These are phyloP conservation scores for Chlorospingus semifuscus DNA, from an alignment of 2,797 vertebrate species.

Conservation along the genomic window DNA sequence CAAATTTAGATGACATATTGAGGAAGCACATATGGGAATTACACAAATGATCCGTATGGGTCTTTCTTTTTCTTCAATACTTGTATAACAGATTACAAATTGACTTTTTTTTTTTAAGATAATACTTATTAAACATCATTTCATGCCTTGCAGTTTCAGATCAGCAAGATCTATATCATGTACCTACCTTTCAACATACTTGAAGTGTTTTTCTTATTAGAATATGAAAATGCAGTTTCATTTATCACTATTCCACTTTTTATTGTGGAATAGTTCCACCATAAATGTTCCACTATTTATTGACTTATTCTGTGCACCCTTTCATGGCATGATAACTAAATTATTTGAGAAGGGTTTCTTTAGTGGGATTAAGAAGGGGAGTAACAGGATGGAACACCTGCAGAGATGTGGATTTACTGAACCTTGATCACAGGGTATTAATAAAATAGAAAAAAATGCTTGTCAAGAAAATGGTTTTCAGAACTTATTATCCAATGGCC, in stretches of 20 bases:
- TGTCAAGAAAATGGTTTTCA: not conserved
- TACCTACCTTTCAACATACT: not conserved
- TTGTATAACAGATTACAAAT: not conserved
- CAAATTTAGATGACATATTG: not conserved
- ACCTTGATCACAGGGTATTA: not conserved
- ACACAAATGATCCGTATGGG: not conserved
- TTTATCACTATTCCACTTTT: not conserved
- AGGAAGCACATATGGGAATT: not conserved
- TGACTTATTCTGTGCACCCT: not conserved
- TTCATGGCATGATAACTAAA: not conserved
- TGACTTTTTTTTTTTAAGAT: not conserved
- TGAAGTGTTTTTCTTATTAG: not conserved
- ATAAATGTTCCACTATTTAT: not conserved
- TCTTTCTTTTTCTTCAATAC: not conserved
- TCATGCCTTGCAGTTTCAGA: not conserved
- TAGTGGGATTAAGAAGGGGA: not conserved
- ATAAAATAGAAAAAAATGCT: not conserved
- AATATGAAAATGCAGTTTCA: not conserved
- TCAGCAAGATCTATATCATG: not conserved
- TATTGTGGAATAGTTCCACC: too few relatives aligned
- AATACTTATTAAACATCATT: not conserved
- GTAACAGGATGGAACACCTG: not conserved
- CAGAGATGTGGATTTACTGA: not conserved
- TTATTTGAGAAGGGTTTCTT: not conserved
- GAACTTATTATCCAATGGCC: not conserved